Conservation (phyloP, 2,888 invertebrate genomes). For the Drosophila planitibia region DNA sequence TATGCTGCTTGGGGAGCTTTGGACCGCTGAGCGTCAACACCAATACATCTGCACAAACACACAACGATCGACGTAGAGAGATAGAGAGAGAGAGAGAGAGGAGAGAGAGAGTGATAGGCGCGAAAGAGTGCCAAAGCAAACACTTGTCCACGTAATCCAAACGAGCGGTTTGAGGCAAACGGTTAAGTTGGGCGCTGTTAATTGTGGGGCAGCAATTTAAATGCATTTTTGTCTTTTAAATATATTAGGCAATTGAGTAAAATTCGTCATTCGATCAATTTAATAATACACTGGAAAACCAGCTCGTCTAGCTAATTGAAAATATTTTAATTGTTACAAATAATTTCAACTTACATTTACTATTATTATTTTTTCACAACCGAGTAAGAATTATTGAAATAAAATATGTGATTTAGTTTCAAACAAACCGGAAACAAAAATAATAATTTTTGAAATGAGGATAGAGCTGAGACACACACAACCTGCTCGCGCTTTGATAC, state of each 20-base stretch:
- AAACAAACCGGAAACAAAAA: constrained; percentile 54
- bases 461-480: constrained; percentile 43
- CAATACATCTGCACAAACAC: constrained; percentile 19
- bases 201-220: not conserved
- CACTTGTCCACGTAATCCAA: constrained; percentile 77
- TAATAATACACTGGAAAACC: not conserved
- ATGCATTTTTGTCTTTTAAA: not conserved
- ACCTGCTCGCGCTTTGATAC: constrained; percentile 51
- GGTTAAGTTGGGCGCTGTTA: not conserved
- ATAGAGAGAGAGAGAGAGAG: not conserved
- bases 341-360: constrained; percentile 36
- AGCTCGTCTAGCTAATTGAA: not conserved
- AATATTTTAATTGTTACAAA: not conserved
- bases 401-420: constrained; percentile 15
- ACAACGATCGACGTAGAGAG: not conserved
- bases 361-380: not conserved
- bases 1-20: constrained; percentile 19
- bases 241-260: not conserved
- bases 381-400: constrained; percentile 5
- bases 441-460: constrained; percentile 50
- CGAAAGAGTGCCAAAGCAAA: constrained; percentile 15
- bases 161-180: constrained; percentile 33
- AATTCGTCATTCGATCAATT: not conserved
- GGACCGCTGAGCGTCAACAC: constrained; percentile 11
- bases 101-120: not conserved